These are phyloP conservation scores for Proterorhinus semilunaris DNA, from an alignment of 2,113 vertebrate genomes.

Conservation along the genomic window DNA sequence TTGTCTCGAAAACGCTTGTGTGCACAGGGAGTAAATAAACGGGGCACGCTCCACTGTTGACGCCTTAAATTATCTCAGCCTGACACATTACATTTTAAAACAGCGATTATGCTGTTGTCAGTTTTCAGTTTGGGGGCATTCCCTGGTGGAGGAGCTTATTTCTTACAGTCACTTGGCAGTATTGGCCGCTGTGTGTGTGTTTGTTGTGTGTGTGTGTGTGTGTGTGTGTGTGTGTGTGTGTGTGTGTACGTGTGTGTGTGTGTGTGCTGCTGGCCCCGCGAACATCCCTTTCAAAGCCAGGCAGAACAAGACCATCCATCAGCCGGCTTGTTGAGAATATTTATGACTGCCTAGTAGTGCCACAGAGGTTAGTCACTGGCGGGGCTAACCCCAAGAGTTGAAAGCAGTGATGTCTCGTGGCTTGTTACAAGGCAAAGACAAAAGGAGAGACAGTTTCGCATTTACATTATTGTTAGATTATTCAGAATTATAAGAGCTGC, in stretches of 20 bases:
- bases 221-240: slow-evolving; percentile 1
- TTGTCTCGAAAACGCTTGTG: slow-evolving; percentile 23
- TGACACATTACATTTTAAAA: slow-evolving; percentile 37
- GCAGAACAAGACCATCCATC: slow-evolving; percentile 62
- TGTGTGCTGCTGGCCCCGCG: slow-evolving; percentile 24
- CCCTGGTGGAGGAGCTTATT: slow-evolving; percentile 38
- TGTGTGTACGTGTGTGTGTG: background rate
- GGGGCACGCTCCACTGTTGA: slow-evolving; percentile 10
- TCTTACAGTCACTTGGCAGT: slow-evolving; percentile 48
- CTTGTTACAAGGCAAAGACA: slow-evolving; percentile 44
- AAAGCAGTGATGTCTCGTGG: slow-evolving; percentile 47
- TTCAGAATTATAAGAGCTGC: no score
- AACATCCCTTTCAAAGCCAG: slow-evolving; percentile 55
- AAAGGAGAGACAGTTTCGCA: slow-evolving; percentile 12
- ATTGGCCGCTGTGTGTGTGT: slow-evolving; percentile 30
- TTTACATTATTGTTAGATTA: background rate
- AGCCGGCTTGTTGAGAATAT: slow-evolving; percentile 68
- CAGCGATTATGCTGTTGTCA: slow-evolving; percentile 47
- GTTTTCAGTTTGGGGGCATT: slow-evolving; percentile 31
- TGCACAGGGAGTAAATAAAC: slow-evolving; percentile 14
- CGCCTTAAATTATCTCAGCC: slow-evolving; percentile 35
- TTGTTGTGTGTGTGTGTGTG: no score
- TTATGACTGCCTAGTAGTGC: slow-evolving; percentile 63
- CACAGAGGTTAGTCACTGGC: slow-evolving; percentile 49
- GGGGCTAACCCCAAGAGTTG: slow-evolving; percentile 42